Conservation (phyloP, 2,113 vertebrate species). For the Alethe diademata region DNA sequence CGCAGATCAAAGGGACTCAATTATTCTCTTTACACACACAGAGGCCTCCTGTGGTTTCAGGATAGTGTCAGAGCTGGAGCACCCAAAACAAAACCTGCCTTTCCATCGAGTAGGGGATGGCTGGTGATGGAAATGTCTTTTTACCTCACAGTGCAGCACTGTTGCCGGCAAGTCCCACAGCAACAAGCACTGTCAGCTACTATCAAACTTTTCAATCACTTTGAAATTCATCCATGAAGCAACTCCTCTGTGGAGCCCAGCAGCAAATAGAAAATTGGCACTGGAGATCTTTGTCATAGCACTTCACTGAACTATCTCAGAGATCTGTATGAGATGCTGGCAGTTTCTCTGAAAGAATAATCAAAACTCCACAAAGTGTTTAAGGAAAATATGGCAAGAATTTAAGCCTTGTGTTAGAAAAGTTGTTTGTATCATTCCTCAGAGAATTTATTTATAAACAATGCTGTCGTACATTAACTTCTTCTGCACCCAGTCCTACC, state of each 20-base stretch:
- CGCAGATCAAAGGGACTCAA: background rate
- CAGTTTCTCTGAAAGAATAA: conserved; percentile 7
- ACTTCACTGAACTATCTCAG: background rate
- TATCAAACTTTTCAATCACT: background rate
- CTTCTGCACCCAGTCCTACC: background rate
- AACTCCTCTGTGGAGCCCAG: background rate
- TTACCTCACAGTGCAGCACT: background rate
- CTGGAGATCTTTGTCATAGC: background rate
- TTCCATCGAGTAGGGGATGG: background rate
- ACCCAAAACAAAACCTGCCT: background rate
- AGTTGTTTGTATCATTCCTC: conserved; percentile 28
- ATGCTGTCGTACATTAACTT: background rate
- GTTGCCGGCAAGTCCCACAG: background rate
- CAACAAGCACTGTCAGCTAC: background rate
- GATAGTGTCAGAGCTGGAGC: background rate
- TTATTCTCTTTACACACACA: accelerated
- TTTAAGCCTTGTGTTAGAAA: conserved; percentile 20
- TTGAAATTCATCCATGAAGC: background rate
- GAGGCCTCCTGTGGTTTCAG: background rate
- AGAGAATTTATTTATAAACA: conserved; percentile 49
- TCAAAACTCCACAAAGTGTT: background rate
- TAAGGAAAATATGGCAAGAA: conserved; percentile 53
- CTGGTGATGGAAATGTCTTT: background rate
- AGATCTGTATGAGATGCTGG: background rate
- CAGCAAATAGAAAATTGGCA: background rate